A percentile compares a stretch with the other conserved stretches of the same genome.
Conservation (phyloP, 2,797 vertebrate species). For the Myotis daubentonii region DNA sequence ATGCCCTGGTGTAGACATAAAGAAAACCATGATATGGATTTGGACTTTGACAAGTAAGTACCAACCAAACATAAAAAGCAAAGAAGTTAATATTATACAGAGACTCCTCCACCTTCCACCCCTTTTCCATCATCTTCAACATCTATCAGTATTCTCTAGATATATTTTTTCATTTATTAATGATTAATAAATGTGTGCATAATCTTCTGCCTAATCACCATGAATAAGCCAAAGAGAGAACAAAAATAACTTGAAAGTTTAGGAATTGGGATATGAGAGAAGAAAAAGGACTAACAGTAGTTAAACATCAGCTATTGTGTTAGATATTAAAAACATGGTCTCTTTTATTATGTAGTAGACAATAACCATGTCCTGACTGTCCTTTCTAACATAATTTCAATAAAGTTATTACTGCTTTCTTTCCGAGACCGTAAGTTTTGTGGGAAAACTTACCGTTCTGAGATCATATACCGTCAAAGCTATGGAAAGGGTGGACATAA, state of each 20-base stretch:
- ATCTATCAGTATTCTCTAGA: background rate
- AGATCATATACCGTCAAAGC: slow-evolving; percentile 87
- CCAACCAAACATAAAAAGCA: background rate
- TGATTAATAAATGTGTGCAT: background rate
- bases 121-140: background rate
- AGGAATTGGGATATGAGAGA: background rate
- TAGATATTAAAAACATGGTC: background rate
- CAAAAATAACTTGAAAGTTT: background rate
- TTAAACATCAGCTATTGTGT: background rate
- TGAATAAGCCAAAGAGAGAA: background rate
- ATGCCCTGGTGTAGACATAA: background rate
- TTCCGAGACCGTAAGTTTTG: background rate
- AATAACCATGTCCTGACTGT: background rate
- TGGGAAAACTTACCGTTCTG: slow-evolving; percentile 84
- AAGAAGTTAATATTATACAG: background rate
- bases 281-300: background rate
- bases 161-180: background rate
- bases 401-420: background rate
- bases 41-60: background rate
- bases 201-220: background rate
- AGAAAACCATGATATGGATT: background rate
- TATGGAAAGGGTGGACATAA: slow-evolving; percentile 88
- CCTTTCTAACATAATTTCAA: slow-evolving; percentile 1
- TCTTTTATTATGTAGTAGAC: background rate
- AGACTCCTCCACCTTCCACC: background rate